Evolutionary conservation across 2,113 vertebrate species (phyloP).

Genomic region (Podarcis raffonei): DNA sequence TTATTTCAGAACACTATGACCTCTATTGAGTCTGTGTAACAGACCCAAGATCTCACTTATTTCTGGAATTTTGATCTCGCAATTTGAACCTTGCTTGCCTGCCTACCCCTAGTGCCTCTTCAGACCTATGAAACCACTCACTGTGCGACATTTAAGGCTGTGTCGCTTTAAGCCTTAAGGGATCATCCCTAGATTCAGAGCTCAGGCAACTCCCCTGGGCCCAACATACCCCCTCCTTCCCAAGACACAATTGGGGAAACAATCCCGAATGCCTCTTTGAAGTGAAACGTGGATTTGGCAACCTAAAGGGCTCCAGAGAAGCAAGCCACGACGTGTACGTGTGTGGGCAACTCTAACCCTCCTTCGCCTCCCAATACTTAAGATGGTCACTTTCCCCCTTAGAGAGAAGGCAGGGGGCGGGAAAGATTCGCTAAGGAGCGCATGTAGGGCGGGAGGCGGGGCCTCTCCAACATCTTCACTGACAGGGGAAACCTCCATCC

Average conservation of each 20-base stretch:
- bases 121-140: background rate
- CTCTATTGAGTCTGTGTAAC: background rate
- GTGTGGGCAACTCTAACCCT: background rate
- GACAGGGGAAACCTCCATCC: too few species aligned
- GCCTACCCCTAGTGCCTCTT: background rate
- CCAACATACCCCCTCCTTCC: background rate
- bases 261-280: background rate
- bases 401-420: background rate
- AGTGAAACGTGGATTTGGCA: background rate
- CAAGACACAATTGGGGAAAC: background rate
- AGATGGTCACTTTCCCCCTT: background rate
- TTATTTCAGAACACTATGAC: slow-evolving; percentile 33
- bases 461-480: background rate
- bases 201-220: background rate
- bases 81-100: background rate
- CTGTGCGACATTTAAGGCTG: background rate
- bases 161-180: background rate
- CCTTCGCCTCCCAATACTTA: background rate
- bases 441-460: background rate
- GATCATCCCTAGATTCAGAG: background rate
- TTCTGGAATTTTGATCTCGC: slow-evolving; percentile 14
- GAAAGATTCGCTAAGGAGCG: background rate
- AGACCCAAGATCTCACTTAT: slow-evolving; percentile 18
- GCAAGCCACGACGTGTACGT: background rate
- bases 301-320: background rate